Base-by-base conservation (phyloP, 2,113 vertebrate genomes). In the Terrapene triunguis region DNA sequence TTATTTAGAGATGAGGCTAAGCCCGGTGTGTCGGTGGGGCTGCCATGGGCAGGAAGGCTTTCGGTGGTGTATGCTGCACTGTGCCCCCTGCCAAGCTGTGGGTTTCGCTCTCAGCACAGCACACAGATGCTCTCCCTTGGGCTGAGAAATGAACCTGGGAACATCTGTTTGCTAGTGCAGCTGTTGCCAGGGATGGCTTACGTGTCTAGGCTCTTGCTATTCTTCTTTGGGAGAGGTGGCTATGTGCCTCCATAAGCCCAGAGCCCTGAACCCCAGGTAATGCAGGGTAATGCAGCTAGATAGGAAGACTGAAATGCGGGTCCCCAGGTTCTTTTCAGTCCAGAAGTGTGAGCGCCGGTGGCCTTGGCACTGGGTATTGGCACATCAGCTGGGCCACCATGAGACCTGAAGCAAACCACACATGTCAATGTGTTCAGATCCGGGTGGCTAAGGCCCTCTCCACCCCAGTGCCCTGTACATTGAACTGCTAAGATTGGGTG, bases 241-340 rank as follows among this genome's bases (percentile, higher is more conserved):
- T 65, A 85, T 65, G 38, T 59, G 86, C 57, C 8, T 89, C 86
- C 69, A 84, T 0, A 7, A 90, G 74, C 57, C 27, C 86, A 83
- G 82, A 16, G 29, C 48, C n/a, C 82, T 87, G 84, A 10, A 32
- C 94, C 78, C 80, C 44, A 14, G 48, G 53, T 82, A 55, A 54
- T 59, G 57, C 29, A 57, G 11, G 59, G 84, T 3, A 14, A 86
- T 79, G 69, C 21, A 48, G 65, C 4, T 13, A 27, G 7, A 65
- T 25, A 47, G 6, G 3, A 42, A 19, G 74, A 47, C 38, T 76
- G 42, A 78, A 78, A 78, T 47, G 12, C 9, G 12, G 24, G 21
- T 1, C 8, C 80, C 81, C 47, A 0, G 0, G 2, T 0, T 69
- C 80, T 12, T 0, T 85, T 53, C 29, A 0, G 27, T 74, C 53